phyloP scores from a whole-genome alignment of 2,113 vertebrate species.

The Acrocephalus kingi region DNA sequence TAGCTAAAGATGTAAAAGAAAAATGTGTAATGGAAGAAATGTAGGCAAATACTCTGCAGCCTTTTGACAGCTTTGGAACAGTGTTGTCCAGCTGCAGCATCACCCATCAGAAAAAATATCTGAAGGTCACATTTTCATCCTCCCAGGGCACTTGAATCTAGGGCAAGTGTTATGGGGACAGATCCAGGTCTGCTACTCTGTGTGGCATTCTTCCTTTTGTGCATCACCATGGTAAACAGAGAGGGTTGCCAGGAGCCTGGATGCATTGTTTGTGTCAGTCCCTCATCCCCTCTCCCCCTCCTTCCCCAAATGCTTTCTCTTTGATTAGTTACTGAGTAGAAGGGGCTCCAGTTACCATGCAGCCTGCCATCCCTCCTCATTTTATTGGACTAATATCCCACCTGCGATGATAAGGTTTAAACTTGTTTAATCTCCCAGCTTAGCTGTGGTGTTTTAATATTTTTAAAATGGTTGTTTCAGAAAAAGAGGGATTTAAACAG shows the following conservation, averaged over 20 bases:
- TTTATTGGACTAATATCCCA: conserved; percentile 68
- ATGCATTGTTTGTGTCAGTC: conserved; percentile 34
- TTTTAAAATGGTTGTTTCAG: conserved; percentile 68
- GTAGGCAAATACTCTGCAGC: not conserved
- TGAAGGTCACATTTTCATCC: conserved; percentile 40
- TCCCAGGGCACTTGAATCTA: conserved; percentile 18
- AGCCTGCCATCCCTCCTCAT: conserved; percentile 45
- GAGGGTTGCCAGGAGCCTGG: conserved; percentile 61
- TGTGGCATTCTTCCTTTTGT: conserved; percentile 27
- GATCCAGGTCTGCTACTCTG: not conserved
- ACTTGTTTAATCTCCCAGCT: conserved; percentile 72
- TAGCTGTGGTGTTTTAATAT: conserved; percentile 70
- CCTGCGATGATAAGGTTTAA: conserved; percentile 66
- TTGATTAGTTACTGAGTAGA: conserved; percentile 66
- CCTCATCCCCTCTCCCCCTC: conserved; percentile 39
- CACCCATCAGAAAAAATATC: not conserved
- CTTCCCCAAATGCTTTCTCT: conserved; percentile 62
- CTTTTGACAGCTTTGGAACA: not conserved
- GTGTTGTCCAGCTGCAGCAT: not conserved
- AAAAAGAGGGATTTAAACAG: conserved; percentile 66
- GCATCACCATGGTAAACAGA: conserved; percentile 66
- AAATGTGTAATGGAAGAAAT: not conserved
- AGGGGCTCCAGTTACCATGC: conserved; percentile 61
- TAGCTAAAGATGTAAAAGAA: not conserved
- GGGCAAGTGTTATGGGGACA: conserved; percentile 43